These are phyloP conservation scores for Philaethria dido DNA, from an alignment of 2,888 invertebrate genomes.

Conservation along the genomic window DNA sequence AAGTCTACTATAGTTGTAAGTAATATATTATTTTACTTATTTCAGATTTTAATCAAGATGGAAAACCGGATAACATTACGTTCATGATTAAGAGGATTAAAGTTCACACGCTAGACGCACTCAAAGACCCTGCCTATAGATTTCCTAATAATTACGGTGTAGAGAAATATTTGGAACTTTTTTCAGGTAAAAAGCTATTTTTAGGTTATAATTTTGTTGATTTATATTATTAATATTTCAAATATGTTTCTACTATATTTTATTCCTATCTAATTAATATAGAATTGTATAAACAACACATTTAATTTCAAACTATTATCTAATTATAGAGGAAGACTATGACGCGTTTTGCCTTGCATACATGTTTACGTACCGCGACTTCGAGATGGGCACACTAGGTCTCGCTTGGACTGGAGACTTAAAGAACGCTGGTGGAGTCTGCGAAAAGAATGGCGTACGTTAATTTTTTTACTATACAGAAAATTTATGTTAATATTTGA, in stretches of 20 bases:
- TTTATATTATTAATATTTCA: not conserved
- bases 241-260: not conserved
- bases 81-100: conserved; percentile 98
- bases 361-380: conserved; percentile 98
- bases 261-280: too few relatives aligned
- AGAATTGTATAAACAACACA: not conserved
- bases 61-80: conserved; percentile 95
- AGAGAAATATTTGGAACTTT: conserved; percentile 98
- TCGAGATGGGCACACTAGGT: conserved; percentile 97
- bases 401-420: conserved; percentile 99
- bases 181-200: conserved; percentile 87
- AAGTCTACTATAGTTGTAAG: not conserved
- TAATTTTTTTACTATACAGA: not conserved
- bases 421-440: conserved; percentile 98
- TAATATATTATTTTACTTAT: conserved; percentile 40
- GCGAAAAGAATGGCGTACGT: conserved; percentile 97
- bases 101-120: conserved; percentile 93
- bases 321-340: conserved; percentile 95
- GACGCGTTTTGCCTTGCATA: conserved; percentile 99
- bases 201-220: too few relatives aligned
- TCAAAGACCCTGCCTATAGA: conserved; percentile 93
- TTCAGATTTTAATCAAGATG: conserved; percentile 96
- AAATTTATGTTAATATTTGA: too few relatives aligned
- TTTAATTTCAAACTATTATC: not conserved
- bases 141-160: conserved; percentile 98